Percentiles rank a stretch among this genome's conserved stretches.
Conservation (phyloP, 2,113 vertebrate genomes). For the Petaurus breviceps region DNA sequence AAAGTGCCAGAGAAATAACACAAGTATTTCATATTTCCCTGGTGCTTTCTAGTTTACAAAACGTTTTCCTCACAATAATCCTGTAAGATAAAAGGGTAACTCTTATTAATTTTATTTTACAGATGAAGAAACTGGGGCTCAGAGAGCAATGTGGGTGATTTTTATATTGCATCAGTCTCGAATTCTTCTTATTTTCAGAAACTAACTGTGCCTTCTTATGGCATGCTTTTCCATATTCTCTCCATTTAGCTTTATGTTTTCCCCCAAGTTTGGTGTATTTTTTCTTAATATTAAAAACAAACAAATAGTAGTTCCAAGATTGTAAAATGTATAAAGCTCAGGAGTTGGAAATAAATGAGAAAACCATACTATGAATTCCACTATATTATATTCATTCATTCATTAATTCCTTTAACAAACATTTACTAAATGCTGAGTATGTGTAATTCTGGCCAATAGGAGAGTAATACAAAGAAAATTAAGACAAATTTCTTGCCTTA, state of each 20-base stretch:
- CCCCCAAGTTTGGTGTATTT: neutral
- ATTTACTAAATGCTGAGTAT: neutral
- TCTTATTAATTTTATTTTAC: neutral
- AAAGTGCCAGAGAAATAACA: neutral
- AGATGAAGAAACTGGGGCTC: neutral
- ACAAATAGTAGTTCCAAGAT: neutral
- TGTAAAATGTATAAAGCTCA: neutral
- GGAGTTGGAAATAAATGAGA: neutral
- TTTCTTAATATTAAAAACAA: conserved; percentile 19
- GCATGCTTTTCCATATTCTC: neutral
- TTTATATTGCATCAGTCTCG: conserved; percentile 18
- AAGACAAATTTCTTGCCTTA: neutral
- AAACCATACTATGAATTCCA: neutral
- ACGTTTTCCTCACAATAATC: neutral
- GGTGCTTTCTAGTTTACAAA: neutral
- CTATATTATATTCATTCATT: neutral
- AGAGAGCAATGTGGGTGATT: neutral
- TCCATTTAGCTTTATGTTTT: neutral
- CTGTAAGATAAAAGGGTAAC: neutral
- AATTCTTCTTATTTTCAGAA: neutral
- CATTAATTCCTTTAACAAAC: neutral
- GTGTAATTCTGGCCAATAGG: neutral
- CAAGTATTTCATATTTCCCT: neutral
- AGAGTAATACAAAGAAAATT: neutral
- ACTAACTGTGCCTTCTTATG: neutral